Percentiles rank a stretch among this genome's conserved stretches.
Conservation (phyloP, 2,888 invertebrate genomes). For the Hirtodrosophila confusa region DNA sequence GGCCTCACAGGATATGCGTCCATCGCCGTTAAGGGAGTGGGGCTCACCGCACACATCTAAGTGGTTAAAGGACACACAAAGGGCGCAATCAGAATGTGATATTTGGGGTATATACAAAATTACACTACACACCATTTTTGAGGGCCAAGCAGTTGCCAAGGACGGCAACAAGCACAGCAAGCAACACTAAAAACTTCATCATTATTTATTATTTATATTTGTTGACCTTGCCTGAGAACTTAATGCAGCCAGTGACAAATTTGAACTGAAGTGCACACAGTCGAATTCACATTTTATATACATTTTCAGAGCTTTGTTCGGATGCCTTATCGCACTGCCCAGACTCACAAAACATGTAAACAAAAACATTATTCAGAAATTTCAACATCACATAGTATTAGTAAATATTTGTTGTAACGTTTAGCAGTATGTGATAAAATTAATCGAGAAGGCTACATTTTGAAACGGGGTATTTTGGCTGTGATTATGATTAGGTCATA, state of each 20-base stretch:
- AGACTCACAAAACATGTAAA: not conserved
- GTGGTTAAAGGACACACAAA: not conserved
- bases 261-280: not conserved
- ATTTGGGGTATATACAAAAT: not conserved
- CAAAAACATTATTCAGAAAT: not conserved
- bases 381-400: not conserved
- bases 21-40: constrained; percentile 56
- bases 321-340: not conserved
- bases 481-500: not conserved
- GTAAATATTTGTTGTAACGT: constrained; percentile 7
- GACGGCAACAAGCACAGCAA: constrained; percentile 34
- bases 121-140: constrained; percentile 18
- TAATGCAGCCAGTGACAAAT: not conserved
- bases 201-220: constrained; percentile 3
- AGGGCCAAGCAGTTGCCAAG: constrained; percentile 20
- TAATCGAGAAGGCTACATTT: too few species aligned
- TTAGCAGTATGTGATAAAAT: constrained; percentile 5
- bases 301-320: not conserved
- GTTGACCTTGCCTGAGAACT: not conserved
- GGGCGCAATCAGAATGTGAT: not conserved
- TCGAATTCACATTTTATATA: not conserved
- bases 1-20: constrained; percentile 47
- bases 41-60: constrained; percentile 57
- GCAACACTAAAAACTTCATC: constrained; percentile 32
- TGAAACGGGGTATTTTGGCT: not conserved